These are phyloP conservation scores for Lycopodina hypogea DNA, from an alignment of 37 sponge, comb jelly and placozoan species.

Conservation along the genomic window DNA sequence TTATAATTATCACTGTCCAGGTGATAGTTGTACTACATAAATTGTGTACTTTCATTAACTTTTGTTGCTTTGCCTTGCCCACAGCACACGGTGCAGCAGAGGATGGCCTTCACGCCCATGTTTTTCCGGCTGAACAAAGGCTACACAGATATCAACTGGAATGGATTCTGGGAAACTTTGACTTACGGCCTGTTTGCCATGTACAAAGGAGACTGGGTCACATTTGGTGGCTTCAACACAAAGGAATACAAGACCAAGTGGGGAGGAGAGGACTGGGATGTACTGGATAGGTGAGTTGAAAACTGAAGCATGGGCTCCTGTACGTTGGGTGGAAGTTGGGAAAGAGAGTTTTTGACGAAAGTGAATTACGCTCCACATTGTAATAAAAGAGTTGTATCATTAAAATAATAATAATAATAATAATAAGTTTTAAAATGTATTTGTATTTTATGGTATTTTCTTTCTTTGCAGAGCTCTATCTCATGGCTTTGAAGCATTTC, in stretches of 20 bases:
- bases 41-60: too few relatives aligned
- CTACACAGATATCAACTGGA: constrained; percentile 51
- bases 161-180: constrained; percentile 69
- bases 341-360: too few relatives aligned
- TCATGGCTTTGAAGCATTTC: constrained; percentile 57
- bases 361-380: too few relatives aligned
- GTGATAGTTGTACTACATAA: too few relatives aligned
- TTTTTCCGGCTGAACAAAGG: constrained; percentile 59
- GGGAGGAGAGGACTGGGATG: constrained; percentile 86
- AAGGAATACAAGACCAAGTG: constrained; percentile 52
- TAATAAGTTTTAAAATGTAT: too few relatives aligned
- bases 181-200: constrained; percentile 66
- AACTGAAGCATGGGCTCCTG: constrained; percentile 4
- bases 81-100: constrained; percentile 62
- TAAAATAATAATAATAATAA: too few relatives aligned
- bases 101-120: constrained; percentile 68
- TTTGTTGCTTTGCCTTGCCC: too few relatives aligned
- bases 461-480: constrained; percentile 23
- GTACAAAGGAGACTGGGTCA: constrained; percentile 72
- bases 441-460: too few relatives aligned
- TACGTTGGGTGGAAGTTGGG: too few relatives aligned
- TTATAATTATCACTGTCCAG: too few relatives aligned
- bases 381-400: too few relatives aligned
- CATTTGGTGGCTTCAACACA: constrained; percentile 53
- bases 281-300: constrained; percentile 62